phyloP scores from a whole-genome alignment of 2,113 vertebrate genomes.

The Myiagra hebetior region DNA sequence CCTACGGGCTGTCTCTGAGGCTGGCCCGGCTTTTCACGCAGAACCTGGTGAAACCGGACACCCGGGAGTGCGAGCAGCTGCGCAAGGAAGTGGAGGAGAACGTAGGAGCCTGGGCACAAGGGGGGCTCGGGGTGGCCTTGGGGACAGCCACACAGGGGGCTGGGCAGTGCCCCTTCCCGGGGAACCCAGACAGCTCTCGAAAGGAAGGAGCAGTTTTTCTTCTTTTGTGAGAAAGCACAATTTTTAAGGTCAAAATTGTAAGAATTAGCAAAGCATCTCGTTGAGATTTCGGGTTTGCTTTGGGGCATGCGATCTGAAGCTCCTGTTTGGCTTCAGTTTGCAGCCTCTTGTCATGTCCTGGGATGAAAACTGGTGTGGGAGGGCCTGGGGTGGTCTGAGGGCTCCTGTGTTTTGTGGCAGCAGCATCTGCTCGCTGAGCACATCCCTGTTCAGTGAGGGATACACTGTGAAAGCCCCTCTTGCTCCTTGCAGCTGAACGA shows the following conservation, averaged over 20 bases:
- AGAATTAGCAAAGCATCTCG: not conserved
- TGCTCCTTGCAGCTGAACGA: slow-evolving; percentile 82
- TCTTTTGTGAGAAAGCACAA: not conserved
- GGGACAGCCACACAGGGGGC: not conserved
- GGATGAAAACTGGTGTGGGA: not conserved
- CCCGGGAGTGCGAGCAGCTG: slow-evolving; percentile 80
- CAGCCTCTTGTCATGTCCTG: not conserved
- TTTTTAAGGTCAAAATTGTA: not conserved
- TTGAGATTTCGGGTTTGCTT: not conserved
- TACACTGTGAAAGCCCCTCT: not conserved
- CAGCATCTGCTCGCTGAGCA: not conserved
- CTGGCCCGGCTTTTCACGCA: slow-evolving; percentile 84
- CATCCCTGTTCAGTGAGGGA: not conserved
- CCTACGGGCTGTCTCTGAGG: slow-evolving; percentile 86
- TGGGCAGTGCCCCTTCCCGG: not conserved
- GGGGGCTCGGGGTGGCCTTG: not conserved
- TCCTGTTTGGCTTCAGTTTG: not conserved
- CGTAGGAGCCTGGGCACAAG: slow-evolving; percentile 61
- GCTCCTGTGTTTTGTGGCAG: not conserved
- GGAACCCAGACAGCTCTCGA: not conserved
- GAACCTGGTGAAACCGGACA: slow-evolving; percentile 78
- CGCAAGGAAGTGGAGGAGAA: slow-evolving; percentile 89
- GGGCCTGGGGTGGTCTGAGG: not conserved
- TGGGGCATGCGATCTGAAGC: not conserved
- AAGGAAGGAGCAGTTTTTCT: not conserved